Evolutionary conservation across 2,113 vertebrate genomes (phyloP), one percentile per base, ranked within the genome.

Genomic region (Saccopteryx leptura): DNA sequence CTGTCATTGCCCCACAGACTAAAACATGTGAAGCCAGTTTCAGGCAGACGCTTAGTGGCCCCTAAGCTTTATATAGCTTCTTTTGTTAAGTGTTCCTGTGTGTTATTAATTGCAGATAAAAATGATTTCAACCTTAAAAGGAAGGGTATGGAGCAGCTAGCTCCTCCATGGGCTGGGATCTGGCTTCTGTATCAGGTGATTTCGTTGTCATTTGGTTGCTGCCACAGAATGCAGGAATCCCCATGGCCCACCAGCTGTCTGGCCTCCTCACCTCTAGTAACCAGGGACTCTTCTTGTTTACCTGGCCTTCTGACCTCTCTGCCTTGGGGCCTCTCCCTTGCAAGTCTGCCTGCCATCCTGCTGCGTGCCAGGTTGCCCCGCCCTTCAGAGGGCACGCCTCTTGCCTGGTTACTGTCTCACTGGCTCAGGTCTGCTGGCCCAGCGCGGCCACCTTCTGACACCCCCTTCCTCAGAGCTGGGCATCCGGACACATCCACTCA

Each of bases 391-490:
- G 3, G 17, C 28, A 21, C 5, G 63, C n/a, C 50, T 71, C 86
- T 95, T 94, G 91, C 93, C 61, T 93, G 91, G 79, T 95, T 91
- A 97, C 92, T 1, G 1, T 48, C 74, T 84, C 28, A 18, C n/a
- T 69, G 85, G 86, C 52, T 69, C 58, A n/a, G 46, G 33, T 23
- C 21, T n/a, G 33, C 76, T n/a, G 78, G n/a, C 28, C 72, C 68
- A 74, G 48, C 4, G 52, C 68, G n/a, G 52, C 18, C 68, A 31
- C 52, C 19, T 79, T 46, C 48, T 33, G 5, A 66, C 39, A 17
- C 15, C 39, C 39, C 56, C 48, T 33, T 26, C 23, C 68, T 85
- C 56, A 52, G 33, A 76, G 82, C 31, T 2, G 0, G 66, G 69
- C 21, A 69, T 78, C 75, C 24, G 50, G 39, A 46, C 11, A 63